Conservation (phyloP, 1,140 invertebrate species). For the Paralvinella palmiformis region DNA sequence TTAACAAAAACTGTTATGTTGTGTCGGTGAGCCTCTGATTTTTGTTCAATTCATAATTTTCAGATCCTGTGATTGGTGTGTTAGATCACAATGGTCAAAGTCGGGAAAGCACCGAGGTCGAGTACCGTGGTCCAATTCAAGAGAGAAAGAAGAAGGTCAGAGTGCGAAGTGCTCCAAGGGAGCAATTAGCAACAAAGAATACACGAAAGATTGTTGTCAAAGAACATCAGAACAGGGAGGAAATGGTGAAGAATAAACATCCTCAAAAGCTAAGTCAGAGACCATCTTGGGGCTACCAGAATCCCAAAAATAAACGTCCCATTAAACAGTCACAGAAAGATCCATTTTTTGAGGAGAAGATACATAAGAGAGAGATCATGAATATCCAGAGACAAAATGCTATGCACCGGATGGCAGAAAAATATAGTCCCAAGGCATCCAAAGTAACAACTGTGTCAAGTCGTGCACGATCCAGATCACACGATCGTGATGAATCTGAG, state of each 20-base stretch:
- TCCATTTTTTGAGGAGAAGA: constrained; percentile 36
- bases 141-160: constrained; percentile 24
- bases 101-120: constrained; percentile 18
- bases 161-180: constrained; percentile 30
- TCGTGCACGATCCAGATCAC: constrained; percentile 3
- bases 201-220: constrained; percentile 14
- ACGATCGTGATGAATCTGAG: background rate
- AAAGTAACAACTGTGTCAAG: background rate
- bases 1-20: too few relatives aligned
- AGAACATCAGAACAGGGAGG: constrained; percentile 21
- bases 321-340: constrained; percentile 44
- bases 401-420: background rate
- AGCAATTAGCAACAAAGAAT: constrained; percentile 9
- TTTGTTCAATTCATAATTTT: too few relatives aligned
- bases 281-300: constrained; percentile 41
- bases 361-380: constrained; percentile 14
- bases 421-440: background rate
- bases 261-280: constrained; percentile 24
- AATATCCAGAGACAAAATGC: background rate
- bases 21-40: too few relatives aligned
- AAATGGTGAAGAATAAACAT: constrained; percentile 34
- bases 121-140: constrained; percentile 17
- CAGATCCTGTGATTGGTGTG: too few relatives aligned
- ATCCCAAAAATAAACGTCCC: constrained; percentile 26
- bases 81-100: constrained; percentile 6